A percentile compares a stretch with the other conserved stretches of the same genome.
Evolutionary conservation across 2,888 invertebrate species (phyloP).

Genomic region (Oasisia sp.): DNA sequence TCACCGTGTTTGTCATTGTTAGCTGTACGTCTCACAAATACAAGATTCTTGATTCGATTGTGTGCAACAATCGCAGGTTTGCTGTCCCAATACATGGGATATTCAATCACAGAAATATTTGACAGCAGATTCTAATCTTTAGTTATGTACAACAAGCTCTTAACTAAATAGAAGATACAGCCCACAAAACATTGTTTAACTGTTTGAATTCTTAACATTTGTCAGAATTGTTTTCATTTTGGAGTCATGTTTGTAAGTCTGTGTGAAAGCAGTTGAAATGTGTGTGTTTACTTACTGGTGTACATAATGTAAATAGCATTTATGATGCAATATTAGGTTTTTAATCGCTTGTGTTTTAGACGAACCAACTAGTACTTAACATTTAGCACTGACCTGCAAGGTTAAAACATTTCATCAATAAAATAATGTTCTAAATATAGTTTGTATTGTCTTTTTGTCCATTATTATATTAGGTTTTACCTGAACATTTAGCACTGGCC

Average conservation of each 20-base stretch:
- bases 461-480: background rate
- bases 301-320: slow-evolving; percentile 7
- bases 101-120: too few species aligned
- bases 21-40: too few species aligned
- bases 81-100: too few species aligned
- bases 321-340: slow-evolving; percentile 8
- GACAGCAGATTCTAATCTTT: too few species aligned
- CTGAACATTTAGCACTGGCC: too few species aligned
- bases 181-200: background rate
- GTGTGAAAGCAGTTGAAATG: background rate
- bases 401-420: background rate
- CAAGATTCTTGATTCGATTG: too few species aligned
- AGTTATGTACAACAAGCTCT: too few species aligned
- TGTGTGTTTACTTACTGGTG: background rate
- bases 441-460: background rate
- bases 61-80: too few species aligned
- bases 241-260: background rate
- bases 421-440: background rate
- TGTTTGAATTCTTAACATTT: background rate
- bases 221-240: background rate
- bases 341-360: background rate
- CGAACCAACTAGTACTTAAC: background rate
- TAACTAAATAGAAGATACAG: too few species aligned
- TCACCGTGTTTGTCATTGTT: too few species aligned
- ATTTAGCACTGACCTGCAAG: background rate